Base-by-base conservation (phyloP, 2,888 invertebrate genomes). In the Alsophila aescularia region DNA sequence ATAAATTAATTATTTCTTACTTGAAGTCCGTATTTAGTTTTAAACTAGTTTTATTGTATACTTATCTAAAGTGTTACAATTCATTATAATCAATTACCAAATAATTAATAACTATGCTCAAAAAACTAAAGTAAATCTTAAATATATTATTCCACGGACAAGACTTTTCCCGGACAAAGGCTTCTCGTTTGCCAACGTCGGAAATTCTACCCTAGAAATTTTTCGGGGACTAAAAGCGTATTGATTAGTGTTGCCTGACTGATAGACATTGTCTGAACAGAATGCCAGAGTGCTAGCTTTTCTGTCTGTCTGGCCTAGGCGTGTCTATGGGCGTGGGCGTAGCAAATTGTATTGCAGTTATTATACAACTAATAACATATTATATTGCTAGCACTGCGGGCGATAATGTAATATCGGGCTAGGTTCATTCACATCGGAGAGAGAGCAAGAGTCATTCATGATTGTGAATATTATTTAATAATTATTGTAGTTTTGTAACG, bases 171-270 rank as follows among this genome's bases (percentile, higher is more conserved):
- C 16, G 3, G 34, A 31, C 16, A 37, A 59, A 49, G n/a, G 40
- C 27, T 16, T 15, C 51, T 51, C 43, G 31, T 69, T 67, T 60
- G 58, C 59, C 47, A 62, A 58, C 40, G 57, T 65, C 61, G 50
- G 68, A 72, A 73, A 78, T 67, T 64, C 64, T 49, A 74, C 72
- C 64, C 73, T 68, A 62, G 58, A 57, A 79, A 73, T 71, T 64
- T 75, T 73, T 67, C 59, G 60, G 61, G 62, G 57, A 53, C 75
- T 80, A 71, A 83, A 77, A 82, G 79, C 72, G 57, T 85, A 86
- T 87, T 76, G 84, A 87, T 87, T 81, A 74, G 73, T 71, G 62
- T 75, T 67, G 77, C 73, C 77, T 77, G 74, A 70, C 75, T 68
- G 66, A 71, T 69, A 72, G 73, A 72, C 74, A 70, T 81, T 71